phyloP scores from a whole-genome alignment of 2,888 invertebrate species.

The Sthenelais limicola region DNA sequence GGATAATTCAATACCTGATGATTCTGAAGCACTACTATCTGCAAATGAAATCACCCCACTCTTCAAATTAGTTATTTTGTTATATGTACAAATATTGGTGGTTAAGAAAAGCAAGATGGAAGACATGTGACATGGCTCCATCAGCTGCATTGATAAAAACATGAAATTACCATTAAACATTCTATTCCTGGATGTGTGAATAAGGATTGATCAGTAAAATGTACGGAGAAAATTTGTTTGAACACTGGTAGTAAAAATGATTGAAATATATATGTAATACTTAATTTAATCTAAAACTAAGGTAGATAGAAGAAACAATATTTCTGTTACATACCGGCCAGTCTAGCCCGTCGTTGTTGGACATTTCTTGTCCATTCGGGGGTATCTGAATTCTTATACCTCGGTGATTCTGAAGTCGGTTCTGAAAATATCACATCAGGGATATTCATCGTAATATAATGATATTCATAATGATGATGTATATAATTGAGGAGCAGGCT shows the following conservation, averaged over 20 bases:
- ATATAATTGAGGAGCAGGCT: no score
- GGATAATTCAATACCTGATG: slow-evolving; percentile 23
- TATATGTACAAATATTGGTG: no score
- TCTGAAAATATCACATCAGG: no score
- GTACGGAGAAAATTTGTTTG: neutral
- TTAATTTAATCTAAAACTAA: neutral
- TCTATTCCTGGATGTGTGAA: no score
- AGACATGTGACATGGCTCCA: neutral
- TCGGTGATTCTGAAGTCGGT: neutral
- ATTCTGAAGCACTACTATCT: slow-evolving; percentile 18
- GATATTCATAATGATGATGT: no score
- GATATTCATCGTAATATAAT: no score
- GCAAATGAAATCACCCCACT: no score
- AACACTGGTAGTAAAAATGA: neutral
- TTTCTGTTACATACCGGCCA: slow-evolving; percentile 30
- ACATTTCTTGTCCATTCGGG: slow-evolving; percentile 39
- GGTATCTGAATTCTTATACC: neutral
- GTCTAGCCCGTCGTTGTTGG: slow-evolving; percentile 18
- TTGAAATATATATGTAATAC: neutral
- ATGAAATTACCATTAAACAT: no score
- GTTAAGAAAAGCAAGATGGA: neutral
- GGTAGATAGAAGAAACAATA: neutral
- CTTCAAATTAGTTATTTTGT: no score
- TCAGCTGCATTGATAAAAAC: no score
- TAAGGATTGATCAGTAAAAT: no score